Base-by-base conservation (phyloP, 2,888 invertebrate species). In the Eutolmus rufibarbis region DNA sequence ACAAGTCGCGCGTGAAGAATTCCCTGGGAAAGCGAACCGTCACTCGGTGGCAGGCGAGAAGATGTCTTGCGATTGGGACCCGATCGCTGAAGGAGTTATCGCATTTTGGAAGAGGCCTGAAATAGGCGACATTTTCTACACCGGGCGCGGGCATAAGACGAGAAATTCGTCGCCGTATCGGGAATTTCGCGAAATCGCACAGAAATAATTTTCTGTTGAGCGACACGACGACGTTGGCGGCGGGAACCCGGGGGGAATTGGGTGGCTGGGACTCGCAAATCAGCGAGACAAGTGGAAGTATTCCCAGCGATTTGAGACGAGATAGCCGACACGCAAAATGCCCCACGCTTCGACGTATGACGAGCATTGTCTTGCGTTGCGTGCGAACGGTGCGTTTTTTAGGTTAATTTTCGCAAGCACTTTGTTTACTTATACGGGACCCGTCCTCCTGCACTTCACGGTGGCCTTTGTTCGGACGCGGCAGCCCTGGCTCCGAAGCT, bases 1-100 rank as follows among this genome's bases (percentile, higher is more conserved):
- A 51, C 56, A 81, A 56, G 56, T 56, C 31, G 81, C 81, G 81
- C 81, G 51, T 81, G 81, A 81, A 51, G 56, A 81, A 56, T 51
- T 81, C 81, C 34, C 46, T 56, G 31, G 46, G 78, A 78, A 78
- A 78, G 43, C 40, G 37, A 78, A 14, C 78, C 43, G 78, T 78
- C 78, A 78, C 37, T 78, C 12, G 40, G 14, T 78, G 78, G 78
- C 37, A 23, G 23, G 19, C 37, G 40, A 12, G 23, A 5, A 78
- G 78, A 78, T 78, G 78, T 78, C 43, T 23, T 23, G 37, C 78
- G 78, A 40, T 40, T 78, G 37, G 37, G 37, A 43, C 19, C 28
- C 37, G 40, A 37, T 43, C 43, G 78, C 23, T 43, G 78, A 43
- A 78, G 78, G 37, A 40, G 43, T 78, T 78, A 43, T 78, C 40